A percentile compares a stretch with the other conserved stretches of the same genome.
Evolutionary conservation across 2,113 vertebrate species (phyloP).

Genomic region (Oncorhynchus kisutch): DNA sequence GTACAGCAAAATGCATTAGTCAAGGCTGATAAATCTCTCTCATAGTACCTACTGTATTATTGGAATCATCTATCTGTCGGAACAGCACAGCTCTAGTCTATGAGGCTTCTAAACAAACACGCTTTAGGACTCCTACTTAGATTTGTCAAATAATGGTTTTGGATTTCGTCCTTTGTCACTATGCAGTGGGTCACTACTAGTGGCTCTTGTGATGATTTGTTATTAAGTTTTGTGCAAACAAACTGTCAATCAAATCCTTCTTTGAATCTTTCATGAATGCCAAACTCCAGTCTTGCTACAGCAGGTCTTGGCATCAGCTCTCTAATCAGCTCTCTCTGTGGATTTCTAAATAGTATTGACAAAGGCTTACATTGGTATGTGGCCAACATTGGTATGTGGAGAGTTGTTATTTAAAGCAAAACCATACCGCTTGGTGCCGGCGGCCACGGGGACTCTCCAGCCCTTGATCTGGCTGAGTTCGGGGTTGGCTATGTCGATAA

Average conservation of each 20-base stretch:
- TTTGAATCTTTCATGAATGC: no score
- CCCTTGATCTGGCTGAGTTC: constrained; percentile 95
- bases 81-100: no score
- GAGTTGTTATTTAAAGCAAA: background rate
- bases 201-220: no score
- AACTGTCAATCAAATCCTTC: no score
- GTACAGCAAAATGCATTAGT: constrained; percentile 12
- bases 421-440: constrained; percentile 82
- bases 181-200: background rate
- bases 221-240: no score
- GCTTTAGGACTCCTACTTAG: background rate
- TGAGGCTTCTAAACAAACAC: background rate
- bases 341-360: no score
- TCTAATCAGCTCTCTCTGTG: no score
- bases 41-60: background rate
- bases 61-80: background rate
- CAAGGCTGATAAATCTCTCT: background rate
- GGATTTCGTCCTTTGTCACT: background rate
- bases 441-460: constrained; percentile 87
- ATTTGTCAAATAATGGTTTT: background rate
- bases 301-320: no score
- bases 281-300: no score
- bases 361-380: no score
- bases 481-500: constrained; percentile 86
- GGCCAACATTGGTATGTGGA: no score